Base-by-base conservation (phyloP, 2,888 invertebrate species). In the Papilio protenor region DNA sequence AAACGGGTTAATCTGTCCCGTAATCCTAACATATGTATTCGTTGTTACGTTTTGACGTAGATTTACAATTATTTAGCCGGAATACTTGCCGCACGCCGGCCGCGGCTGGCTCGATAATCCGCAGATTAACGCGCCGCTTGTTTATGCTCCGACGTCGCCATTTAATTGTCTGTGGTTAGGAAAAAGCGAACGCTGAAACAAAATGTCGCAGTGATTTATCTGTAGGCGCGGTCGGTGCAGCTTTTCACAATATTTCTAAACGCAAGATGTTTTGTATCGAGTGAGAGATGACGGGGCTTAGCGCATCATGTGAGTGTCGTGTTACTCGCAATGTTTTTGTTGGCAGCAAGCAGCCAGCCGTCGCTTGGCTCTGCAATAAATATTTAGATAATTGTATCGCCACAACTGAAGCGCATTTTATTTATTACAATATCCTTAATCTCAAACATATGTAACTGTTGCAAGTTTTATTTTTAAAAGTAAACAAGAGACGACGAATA, bases 21-120 rank as follows among this genome's bases (percentile, higher is more conserved):
- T 94, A 93, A 94, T 94, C 94, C 93, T 87, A 90, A 95, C 94
- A 93, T 94, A 94, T 94, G 95, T 94, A 92, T 88, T 88, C 91
- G 93, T 93, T 93, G 90, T 90, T 91, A 88, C 89, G 90, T 94
- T 93, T 94, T 93, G 95, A 95, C 95, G 86, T 90, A 93, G 95
- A 95, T 95, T 95, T 95, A 95, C 94, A 94, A 92, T 94, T 95
- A 95, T 95, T 95, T 94, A 93, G 91, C 88, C 88, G 92, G 90
- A 91, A 89, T 85, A 83, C 87, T 84, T 84, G 84, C 84, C 84
- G 87, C 88, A 84, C 89, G 86, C 91, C 89, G 91, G 90, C 87
- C 90, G 93, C 89, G 91, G 90, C 89, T 86, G 87, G 66, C 45
- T 11, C 84, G 83, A 86, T 94, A 92, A 94, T 89, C 93, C 90